Evolutionary conservation across 2,113 vertebrate genomes (phyloP), one percentile per base, ranked within the genome.

Genomic region (Oncorhynchus keta): DNA sequence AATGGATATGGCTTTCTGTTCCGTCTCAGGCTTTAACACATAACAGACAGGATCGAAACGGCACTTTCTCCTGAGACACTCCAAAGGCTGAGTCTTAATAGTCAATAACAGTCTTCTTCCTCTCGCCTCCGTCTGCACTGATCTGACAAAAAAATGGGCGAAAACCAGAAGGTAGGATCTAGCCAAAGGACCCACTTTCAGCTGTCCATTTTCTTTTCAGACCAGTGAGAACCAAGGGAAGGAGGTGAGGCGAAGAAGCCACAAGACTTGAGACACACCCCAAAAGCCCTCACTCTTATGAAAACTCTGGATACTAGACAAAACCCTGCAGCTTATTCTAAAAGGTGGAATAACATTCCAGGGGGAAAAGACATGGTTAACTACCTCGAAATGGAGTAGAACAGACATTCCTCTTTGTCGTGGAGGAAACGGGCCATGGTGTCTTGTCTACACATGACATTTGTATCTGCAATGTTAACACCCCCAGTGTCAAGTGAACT

Each of bases 1-100:
- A 48, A 8, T n/a, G 72, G 61, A 48, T 83, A 73, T 86, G 84
- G 81, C 83, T 82, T 83, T 83, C 75, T 74, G 65, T 57, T 48
- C 30, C 71, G 57, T 66, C 62, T 72, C 4, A 78, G 69, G 80
- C 68, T 45, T 8, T 3, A 20, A 9, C 18, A 8, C 65, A 9
- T 51, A 75, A 66, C 67, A 67, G 24, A 28, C 49, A n/a, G 14
- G 13, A 26, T 55, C 28, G 45, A 28, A 28, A 30, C 5, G 26
- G 22, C 62, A 64, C 22, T 3, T 11, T 64, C 18, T 14, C 65
- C 26, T 64, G 62, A n/a, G 9, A 64, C 62, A n/a, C n/a, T 70
- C 16, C 59, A 62, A n/a, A 9, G 8, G 5, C n/a, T 62, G 9
- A 3, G 11, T 49, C 8, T 22, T 5, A 62, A 8, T 2, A 67